These are phyloP conservation scores for Eriosoma lanigerum DNA, from an alignment of 1,140 invertebrate genomes.

Conservation along the genomic window DNA sequence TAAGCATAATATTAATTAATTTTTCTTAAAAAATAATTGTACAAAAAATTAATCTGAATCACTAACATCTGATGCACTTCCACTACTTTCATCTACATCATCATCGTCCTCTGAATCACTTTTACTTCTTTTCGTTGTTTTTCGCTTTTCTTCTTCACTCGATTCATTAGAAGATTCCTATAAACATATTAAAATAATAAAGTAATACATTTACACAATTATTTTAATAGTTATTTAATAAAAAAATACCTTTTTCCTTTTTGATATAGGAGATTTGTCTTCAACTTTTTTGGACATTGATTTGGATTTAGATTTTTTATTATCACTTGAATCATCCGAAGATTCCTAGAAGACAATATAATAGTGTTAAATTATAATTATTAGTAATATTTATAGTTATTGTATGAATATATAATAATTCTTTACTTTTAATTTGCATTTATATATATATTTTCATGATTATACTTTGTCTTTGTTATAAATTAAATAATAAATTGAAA, in stretches of 20 bases:
- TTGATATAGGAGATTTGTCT: conserved; percentile 49
- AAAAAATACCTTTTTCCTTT: conserved; percentile 54
- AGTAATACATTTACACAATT: conserved; percentile 20
- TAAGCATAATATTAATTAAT: too few relatives aligned
- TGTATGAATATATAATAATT: too few relatives aligned
- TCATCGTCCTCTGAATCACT: conserved; percentile 57
- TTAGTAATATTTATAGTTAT: too few relatives aligned
- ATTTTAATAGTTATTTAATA: conserved; percentile 8
- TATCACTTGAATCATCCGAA: conserved; percentile 31
- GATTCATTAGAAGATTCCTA: conserved; percentile 56
- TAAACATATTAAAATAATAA: too few relatives aligned
- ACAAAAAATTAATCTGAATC: conserved; percentile 45
- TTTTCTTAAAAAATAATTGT: too few relatives aligned
- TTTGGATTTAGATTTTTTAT: conserved; percentile 14
- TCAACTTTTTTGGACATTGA: neutral
- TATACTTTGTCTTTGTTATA: too few relatives aligned
- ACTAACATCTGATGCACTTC: conserved; percentile 58
- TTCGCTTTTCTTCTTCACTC: conserved; percentile 53
- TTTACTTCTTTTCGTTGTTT: conserved; percentile 55
- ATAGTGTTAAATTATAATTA: too few relatives aligned
- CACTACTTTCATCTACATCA: conserved; percentile 58
- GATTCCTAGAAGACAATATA: neutral
- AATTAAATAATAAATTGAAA: neutral
- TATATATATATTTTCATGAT: too few relatives aligned
- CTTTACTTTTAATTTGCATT: too few relatives aligned